phyloP scores from a whole-genome alignment of 2,888 invertebrate genomes.

The Drosophila prolongata region DNA sequence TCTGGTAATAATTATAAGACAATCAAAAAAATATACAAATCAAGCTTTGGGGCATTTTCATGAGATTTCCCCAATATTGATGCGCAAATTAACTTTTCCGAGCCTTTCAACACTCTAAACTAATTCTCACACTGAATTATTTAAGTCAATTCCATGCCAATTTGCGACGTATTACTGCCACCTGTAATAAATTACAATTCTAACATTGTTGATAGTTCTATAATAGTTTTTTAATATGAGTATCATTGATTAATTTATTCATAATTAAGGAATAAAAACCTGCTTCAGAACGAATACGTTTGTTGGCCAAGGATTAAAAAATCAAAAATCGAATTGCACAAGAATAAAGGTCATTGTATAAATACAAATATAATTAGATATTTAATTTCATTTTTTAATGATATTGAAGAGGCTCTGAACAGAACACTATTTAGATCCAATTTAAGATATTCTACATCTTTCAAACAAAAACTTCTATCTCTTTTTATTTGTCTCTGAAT shows the following conservation, averaged over 20 bases:
- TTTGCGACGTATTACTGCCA: conserved; percentile 5
- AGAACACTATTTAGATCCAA: too few relatives aligned
- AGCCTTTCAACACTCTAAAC: conserved; percentile 11
- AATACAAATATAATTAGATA: too few relatives aligned
- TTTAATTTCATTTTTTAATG: too few relatives aligned
- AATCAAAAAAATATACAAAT: not conserved
- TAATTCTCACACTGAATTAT: conserved; percentile 18
- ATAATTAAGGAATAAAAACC: conserved; percentile 3
- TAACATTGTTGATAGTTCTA: not conserved
- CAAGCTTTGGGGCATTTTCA: not conserved
- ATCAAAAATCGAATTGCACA: not conserved
- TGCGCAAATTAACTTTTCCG: conserved; percentile 17
- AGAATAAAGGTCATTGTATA: too few relatives aligned
- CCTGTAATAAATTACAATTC: conserved; percentile 2
- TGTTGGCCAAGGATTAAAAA: not conserved
- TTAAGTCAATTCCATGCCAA: conserved; percentile 4
- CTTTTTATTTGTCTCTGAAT: too few relatives aligned
- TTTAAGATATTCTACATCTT: too few relatives aligned
- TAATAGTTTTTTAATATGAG: conserved; percentile 5
- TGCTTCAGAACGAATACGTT: not conserved
- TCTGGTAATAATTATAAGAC: conserved; percentile 13
- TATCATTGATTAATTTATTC: conserved; percentile 12
- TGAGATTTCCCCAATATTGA: conserved; percentile 8
- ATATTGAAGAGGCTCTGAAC: too few relatives aligned
- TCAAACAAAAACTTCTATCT: too few relatives aligned